phyloP scores from a whole-genome alignment of 2,888 invertebrate species.

The Coenonympha arcania region DNA sequence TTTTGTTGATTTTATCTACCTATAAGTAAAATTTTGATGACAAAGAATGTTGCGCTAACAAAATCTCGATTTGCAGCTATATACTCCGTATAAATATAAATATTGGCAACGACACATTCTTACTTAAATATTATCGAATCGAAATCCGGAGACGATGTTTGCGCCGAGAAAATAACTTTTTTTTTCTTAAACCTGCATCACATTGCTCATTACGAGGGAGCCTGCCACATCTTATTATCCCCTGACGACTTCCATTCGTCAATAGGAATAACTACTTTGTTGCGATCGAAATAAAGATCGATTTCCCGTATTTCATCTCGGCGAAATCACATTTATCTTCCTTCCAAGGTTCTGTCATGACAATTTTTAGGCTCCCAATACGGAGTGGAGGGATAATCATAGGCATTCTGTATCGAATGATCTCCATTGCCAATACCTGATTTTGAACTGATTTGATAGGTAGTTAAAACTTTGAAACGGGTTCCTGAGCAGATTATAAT shows the following conservation, averaged over 20 bases:
- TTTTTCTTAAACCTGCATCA: slow-evolving; percentile 43
- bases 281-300: slow-evolving; percentile 17
- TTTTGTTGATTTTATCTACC: no score
- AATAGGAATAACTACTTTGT: slow-evolving; percentile 32
- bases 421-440: slow-evolving; percentile 45
- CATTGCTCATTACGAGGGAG: slow-evolving; percentile 51
- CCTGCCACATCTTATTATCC: slow-evolving; percentile 54
- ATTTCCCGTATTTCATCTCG: slow-evolving; percentile 18
- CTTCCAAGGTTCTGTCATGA: slow-evolving; percentile 50
- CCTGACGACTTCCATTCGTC: slow-evolving; percentile 33
- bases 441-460: slow-evolving; percentile 32
- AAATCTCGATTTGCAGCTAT: neutral
- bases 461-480: neutral
- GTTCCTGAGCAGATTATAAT: no score
- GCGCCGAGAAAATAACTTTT: slow-evolving; percentile 46
- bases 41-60: neutral
- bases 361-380: slow-evolving; percentile 53
- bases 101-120: slow-evolving; percentile 17
- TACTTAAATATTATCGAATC: slow-evolving; percentile 33
- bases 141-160: slow-evolving; percentile 39
- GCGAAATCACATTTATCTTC: slow-evolving; percentile 38
- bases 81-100: no score
- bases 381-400: slow-evolving; percentile 56
- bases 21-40: neutral
- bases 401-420: slow-evolving; percentile 53